These are phyloP conservation scores for Gobiocypris rarus DNA, from an alignment of 2,113 vertebrate species.

Conservation along the genomic window DNA sequence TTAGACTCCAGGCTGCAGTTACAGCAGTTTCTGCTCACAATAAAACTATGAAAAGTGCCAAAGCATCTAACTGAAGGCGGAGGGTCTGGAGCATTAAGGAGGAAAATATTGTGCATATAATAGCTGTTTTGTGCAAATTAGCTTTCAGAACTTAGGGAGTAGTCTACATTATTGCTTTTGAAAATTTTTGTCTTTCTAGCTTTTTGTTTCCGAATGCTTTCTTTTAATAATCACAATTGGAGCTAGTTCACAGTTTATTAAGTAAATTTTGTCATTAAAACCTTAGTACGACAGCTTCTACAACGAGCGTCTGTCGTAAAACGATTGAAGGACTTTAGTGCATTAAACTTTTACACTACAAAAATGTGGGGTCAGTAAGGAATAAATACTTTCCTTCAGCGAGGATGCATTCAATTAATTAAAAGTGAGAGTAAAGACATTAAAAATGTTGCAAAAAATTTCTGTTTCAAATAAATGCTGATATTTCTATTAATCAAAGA, in stretches of 20 bases:
- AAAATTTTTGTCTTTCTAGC: not conserved
- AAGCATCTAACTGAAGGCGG: not conserved
- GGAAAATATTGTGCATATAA: conserved; percentile 29
- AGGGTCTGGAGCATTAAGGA: conserved; percentile 16
- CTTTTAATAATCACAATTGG: conserved; percentile 41
- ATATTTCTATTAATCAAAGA: not conserved
- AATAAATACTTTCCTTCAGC: not conserved
- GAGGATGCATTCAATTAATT: not conserved
- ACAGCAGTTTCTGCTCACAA: conserved; percentile 43
- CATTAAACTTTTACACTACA: no score
- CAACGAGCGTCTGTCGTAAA: not conserved
- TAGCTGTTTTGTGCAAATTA: conserved; percentile 45
- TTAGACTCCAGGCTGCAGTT: conserved; percentile 35
- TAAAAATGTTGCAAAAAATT: not conserved
- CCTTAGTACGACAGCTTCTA: not conserved
- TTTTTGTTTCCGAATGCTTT: conserved; percentile 26
- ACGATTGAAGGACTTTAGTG: not conserved
- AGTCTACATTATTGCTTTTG: conserved; percentile 8
- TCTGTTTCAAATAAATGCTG: not conserved
- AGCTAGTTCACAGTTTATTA: not conserved
- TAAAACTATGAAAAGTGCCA: conserved; percentile 43
- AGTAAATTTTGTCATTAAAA: conserved; percentile 17
- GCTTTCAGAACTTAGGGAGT: conserved; percentile 38
- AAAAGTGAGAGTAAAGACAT: not conserved
- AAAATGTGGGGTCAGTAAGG: not conserved